Evolutionary conservation across 2,797 vertebrate genomes (phyloP), one percentile per base, ranked within the genome.

Genomic region (Tragelaphus eurycerus): DNA sequence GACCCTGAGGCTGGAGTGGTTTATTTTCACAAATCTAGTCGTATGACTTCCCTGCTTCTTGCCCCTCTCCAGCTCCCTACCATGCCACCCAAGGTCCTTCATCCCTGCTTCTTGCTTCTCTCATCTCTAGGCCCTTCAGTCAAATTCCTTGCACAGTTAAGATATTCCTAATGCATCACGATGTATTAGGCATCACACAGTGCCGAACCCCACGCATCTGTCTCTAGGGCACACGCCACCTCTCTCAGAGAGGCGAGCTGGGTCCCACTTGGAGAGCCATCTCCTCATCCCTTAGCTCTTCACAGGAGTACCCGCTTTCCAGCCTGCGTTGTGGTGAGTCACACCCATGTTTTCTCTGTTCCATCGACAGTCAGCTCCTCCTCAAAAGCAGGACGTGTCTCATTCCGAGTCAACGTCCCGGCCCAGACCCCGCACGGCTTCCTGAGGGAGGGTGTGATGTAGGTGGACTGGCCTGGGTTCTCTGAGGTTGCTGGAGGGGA

Each of bases 321-420:
- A 60, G 60, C n/a, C 7, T 5, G 0, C 3, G 0, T 6, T 5
- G 25, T 10, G 54, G 52, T 7, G 9, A 6, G 12, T 14, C 13
- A 31, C 3, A 3, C 0, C 23, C 16, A 1, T 3, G 43, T 19
- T 50, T 82, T 46, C 64, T 57, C 25, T 48, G 29, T 34, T 43
- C 55, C 27, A 1, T 38, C 1, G 46, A 10, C 27, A 14, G 27
- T n/a, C 16, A 15, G 62, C 21, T 25, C 43, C 25, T 34, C n/a
- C n/a, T 95, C 27, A 8, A 4, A 27, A 17, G 38, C 14, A n/a
- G 82, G 21, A 3, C 25, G 16, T 7, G 48, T 31, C 60, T 86
- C 27, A 9, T 7, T 46, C 46, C 4, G 0, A 15, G 52, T 46
- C 71, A 60, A 67, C 0, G 0, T 31, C 19, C n/a, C 17, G 2